Evolutionary conservation across 2,888 invertebrate genomes (phyloP).

Genomic region (Phrixothrix hirtus): DNA sequence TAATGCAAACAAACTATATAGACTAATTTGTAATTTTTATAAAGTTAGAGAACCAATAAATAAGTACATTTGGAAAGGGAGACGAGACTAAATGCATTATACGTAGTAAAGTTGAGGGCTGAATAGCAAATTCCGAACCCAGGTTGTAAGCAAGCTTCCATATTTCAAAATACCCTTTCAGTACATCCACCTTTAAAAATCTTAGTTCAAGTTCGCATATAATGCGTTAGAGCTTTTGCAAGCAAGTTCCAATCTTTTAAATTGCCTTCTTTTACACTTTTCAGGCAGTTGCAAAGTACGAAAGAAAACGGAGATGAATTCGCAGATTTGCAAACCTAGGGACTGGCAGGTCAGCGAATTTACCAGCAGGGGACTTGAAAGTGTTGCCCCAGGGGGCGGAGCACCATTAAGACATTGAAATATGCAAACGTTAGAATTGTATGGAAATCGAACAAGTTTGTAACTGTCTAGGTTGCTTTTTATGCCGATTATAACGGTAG

Average conservation of each 20-base stretch:
- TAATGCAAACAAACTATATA: too few relatives aligned
- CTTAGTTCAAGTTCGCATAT: neutral
- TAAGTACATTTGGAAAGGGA: too few relatives aligned
- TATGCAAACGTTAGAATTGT: slow-evolving; percentile 29
- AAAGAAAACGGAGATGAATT: slow-evolving; percentile 31
- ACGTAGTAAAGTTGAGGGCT: neutral
- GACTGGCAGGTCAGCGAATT: slow-evolving; percentile 33
- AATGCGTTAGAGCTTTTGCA: slow-evolving; percentile 6
- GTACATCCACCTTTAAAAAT: slow-evolving; percentile 14
- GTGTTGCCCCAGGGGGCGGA: slow-evolving; percentile 27
- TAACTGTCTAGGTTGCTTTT: slow-evolving; percentile 13
- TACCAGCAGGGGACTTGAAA: slow-evolving; percentile 30
- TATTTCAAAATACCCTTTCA: neutral
- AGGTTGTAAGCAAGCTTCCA: neutral
- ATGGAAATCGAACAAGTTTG: slow-evolving; percentile 32
- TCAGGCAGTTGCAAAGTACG: slow-evolving; percentile 21
- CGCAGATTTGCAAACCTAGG: slow-evolving; percentile 30
- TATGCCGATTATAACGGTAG: slow-evolving; percentile 16
- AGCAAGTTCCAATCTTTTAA: slow-evolving; percentile 21
- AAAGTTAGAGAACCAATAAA: too few relatives aligned
- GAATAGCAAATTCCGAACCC: neutral
- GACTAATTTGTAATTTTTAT: too few relatives aligned
- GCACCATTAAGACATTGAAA: slow-evolving; percentile 28
- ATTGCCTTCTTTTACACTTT: slow-evolving; percentile 31
- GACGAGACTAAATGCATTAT: too few relatives aligned